A percentile compares a stretch with the other conserved stretches of the same genome.
Evolutionary conservation across 2,797 vertebrate species (phyloP).

Genomic region (Phrynocephalus guinanensis): DNA sequence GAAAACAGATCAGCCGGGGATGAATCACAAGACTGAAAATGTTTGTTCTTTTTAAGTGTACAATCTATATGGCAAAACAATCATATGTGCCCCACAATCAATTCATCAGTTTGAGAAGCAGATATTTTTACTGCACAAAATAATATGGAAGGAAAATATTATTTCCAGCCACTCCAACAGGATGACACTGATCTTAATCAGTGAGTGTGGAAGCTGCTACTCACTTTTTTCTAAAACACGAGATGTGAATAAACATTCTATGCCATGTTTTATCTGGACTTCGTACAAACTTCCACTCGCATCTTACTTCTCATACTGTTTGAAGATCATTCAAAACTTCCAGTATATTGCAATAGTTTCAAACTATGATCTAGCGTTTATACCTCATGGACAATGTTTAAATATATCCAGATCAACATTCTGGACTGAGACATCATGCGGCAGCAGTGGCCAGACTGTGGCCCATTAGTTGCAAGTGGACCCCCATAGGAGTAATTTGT

Average conservation of each 20-base stretch:
- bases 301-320: no score
- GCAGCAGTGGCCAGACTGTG: no score
- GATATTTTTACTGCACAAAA: neutral
- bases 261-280: neutral
- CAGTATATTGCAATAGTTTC: neutral
- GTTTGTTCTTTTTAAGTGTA: neutral
- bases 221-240: neutral
- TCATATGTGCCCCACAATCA: neutral
- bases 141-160: neutral
- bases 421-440: no score
- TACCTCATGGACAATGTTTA: neutral
- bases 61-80: neutral
- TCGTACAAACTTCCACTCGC: neutral
- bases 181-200: no score
- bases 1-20: neutral
- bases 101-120: neutral
- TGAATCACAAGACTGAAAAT: neutral
- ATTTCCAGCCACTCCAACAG: neutral
- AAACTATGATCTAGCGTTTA: neutral
- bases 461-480: no score
- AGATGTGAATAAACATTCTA: neutral
- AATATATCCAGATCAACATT: fast-evolving
- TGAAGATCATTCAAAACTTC: neutral
- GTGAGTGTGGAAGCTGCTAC: no score
- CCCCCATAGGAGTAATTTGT: no score